Base-by-base conservation (phyloP, 2,113 vertebrate species). In the Saiga tatarica region DNA sequence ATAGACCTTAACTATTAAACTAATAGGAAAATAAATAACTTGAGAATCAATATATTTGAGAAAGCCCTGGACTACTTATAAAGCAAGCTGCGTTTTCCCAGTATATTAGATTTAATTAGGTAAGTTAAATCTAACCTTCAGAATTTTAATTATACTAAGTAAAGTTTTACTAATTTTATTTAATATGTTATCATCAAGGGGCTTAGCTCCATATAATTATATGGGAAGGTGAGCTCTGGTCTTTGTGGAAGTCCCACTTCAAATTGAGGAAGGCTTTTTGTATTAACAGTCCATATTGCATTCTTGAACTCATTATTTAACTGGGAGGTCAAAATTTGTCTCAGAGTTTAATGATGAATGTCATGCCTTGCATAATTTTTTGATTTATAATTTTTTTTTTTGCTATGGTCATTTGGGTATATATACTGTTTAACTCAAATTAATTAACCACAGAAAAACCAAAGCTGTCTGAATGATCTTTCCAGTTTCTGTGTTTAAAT, bases 71-170 rank as follows among this genome's bases (percentile, higher is more conserved):
- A 78, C 81, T 91, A 79, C 87, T 97, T 93, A 95, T 60, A 91
- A 95, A 92, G 62, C 62, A 95, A 97, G 93, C 50, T 94, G 50
- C 57, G 76, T 94, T 98, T 97, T 97, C 92, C 96, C 93, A 97
- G 93, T 83, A 62, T 96, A 60, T 94, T 94, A 82, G 60, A 96
- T 97, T 97, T 96, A 96, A 98, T 96, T 97, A 97, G 88, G 19
- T 83, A 86, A 83, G 76, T 97, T 98, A 97, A 98, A 96, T 89
- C 33, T 94, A 97, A 97, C 89, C 98, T 97, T 97, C 96, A 98
- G 53, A 92, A 67, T 96, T 98, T 97, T 97, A 97, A 94, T 95
- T 97, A 97, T 57, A 82, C 60, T 84, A 97, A 89, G 84, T 78
- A 94, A 87, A 97, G 87, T 90, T 97, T 92, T 96, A 97, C 89